These are phyloP conservation scores for Pyxicephalus adspersus DNA, from an alignment of 2,113 vertebrate genomes.

Conservation along the genomic window DNA sequence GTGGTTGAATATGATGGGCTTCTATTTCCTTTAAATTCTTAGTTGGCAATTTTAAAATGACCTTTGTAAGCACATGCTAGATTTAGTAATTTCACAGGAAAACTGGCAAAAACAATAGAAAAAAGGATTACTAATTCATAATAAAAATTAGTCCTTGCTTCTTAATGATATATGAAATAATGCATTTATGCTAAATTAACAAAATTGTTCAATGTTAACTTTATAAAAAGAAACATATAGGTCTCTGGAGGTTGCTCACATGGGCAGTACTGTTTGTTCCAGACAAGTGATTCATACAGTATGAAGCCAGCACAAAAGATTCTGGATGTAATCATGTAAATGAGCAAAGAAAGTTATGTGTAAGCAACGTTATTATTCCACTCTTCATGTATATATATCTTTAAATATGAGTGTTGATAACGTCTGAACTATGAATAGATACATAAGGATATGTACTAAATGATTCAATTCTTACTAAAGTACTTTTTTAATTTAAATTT, in stretches of 20 bases:
- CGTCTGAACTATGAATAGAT: conserved; percentile 51
- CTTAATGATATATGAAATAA: background rate
- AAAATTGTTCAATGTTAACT: conserved; percentile 11
- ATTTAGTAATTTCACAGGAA: background rate
- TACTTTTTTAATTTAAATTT: conserved; percentile 49
- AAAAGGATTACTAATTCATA: background rate
- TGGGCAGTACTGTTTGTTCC: conserved; percentile 41
- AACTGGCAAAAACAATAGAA: background rate
- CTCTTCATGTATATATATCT: conserved; percentile 48
- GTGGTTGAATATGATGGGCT: no score
- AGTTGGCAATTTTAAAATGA: no score
- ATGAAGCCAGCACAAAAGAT: conserved; percentile 30
- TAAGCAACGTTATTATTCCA: conserved; percentile 55
- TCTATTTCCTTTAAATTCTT: no score
- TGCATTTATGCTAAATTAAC: background rate
- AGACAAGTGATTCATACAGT: conserved; percentile 28
- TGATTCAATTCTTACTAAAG: conserved; percentile 39
- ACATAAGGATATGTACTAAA: conserved; percentile 52
- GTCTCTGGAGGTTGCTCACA: conserved; percentile 24
- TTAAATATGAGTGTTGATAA: conserved; percentile 56
- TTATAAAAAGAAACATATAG: background rate
- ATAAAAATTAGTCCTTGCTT: background rate
- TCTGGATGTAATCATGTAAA: conserved; percentile 45
- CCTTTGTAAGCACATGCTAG: no score
- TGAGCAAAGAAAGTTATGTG: conserved; percentile 47